Percentiles rank a stretch among this genome's conserved stretches.
Conservation (phyloP, 2,888 invertebrate genomes). For the Ornithoptera priamus region DNA sequence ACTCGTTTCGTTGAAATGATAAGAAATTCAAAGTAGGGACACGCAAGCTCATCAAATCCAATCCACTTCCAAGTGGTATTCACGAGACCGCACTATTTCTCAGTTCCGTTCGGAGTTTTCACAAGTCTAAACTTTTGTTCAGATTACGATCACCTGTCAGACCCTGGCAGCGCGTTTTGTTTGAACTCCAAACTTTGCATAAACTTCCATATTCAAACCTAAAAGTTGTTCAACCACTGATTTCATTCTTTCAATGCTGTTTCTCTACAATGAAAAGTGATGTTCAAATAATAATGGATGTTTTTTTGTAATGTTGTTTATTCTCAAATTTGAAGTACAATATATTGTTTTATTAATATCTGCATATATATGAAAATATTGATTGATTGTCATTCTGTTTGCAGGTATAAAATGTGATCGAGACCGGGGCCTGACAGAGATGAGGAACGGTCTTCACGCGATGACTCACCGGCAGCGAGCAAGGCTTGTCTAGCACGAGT, state of each 20-base stretch:
- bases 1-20: neutral
- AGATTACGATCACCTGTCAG: slow-evolving; percentile 64
- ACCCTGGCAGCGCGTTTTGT: slow-evolving; percentile 53
- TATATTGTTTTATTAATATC: no score
- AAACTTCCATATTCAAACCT: neutral
- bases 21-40: slow-evolving; percentile 21
- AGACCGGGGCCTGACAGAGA: slow-evolving; percentile 25
- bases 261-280: no score
- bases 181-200: neutral
- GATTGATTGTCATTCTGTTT: no score
- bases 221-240: neutral
- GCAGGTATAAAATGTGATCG: neutral
- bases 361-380: no score
- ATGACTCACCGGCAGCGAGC: slow-evolving; percentile 90
- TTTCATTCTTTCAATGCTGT: no score
- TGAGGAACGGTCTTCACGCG: slow-evolving; percentile 22
- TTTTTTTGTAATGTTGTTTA: no score
- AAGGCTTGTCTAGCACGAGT: slow-evolving; percentile 94
- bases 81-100: slow-evolving; percentile 53
- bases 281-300: no score
- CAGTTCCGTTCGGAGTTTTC: slow-evolving; percentile 54
- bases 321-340: no score
- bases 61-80: slow-evolving; percentile 70
- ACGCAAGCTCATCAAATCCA: slow-evolving; percentile 31
- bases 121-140: slow-evolving; percentile 62